Percentiles rank a stretch among this genome's conserved stretches.
Evolutionary conservation across 2,888 invertebrate species (phyloP).

Genomic region (Syrista parreyssii): DNA sequence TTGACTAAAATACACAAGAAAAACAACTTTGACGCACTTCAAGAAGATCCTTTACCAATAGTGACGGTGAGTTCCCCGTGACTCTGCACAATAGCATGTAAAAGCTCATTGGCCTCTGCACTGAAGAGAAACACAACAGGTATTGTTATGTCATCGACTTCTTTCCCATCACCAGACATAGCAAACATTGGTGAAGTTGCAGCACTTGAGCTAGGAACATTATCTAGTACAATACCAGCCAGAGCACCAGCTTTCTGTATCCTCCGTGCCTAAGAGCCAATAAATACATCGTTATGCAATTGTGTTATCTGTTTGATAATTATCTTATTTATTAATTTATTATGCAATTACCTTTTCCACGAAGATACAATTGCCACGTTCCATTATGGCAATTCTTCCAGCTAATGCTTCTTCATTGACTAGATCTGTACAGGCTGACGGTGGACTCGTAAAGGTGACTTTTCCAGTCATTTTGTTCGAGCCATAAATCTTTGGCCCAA

Average conservation of each 20-base stretch:
- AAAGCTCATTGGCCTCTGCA: slow-evolving; percentile 78
- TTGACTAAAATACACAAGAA: not conserved
- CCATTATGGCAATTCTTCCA: slow-evolving; percentile 86
- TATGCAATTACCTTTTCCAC: slow-evolving; percentile 79
- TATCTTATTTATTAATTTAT: not conserved
- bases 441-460: slow-evolving; percentile 76
- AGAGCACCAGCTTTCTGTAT: slow-evolving; percentile 85
- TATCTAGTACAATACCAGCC: slow-evolving; percentile 88
- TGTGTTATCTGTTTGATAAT: not conserved
- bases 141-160: slow-evolving; percentile 82
- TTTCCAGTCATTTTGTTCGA: slow-evolving; percentile 73
- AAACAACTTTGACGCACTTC: not conserved
- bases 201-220: slow-evolving; percentile 80
- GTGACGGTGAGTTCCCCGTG: slow-evolving; percentile 50
- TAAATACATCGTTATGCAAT: slow-evolving; percentile 10
- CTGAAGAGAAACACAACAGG: slow-evolving; percentile 92
- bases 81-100: slow-evolving; percentile 68
- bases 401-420: slow-evolving; percentile 71
- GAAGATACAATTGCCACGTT: slow-evolving; percentile 95
- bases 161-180: slow-evolving; percentile 92
- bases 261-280: slow-evolving; percentile 73
- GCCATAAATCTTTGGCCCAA: slow-evolving; percentile 81
- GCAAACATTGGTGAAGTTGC: slow-evolving; percentile 88
- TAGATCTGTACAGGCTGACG: slow-evolving; percentile 75
- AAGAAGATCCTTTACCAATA: slow-evolving; percentile 47